Conservation (phyloP, 1,140 invertebrate species). For the Drosophila bipectinata region DNA sequence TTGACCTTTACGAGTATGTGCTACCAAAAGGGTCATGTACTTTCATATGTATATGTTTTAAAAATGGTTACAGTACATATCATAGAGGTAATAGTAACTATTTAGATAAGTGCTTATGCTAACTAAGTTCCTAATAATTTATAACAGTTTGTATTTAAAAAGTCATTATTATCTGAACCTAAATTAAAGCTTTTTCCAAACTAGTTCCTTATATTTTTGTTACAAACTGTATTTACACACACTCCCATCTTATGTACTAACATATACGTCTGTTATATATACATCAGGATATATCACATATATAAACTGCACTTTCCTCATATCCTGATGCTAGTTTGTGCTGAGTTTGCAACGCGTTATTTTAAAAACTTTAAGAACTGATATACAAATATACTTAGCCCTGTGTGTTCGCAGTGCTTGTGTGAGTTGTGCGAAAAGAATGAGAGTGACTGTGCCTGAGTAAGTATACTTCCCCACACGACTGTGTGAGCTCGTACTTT, state of each 20-base stretch:
- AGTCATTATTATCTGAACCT: not conserved
- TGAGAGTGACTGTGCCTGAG: not conserved
- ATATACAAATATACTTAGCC: conserved; percentile 36
- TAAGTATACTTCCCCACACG: conserved; percentile 17
- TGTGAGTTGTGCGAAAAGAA: not conserved
- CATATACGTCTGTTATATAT: not conserved
- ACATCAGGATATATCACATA: conserved; percentile 9
- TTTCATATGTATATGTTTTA: conserved; percentile 5
- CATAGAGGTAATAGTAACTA: not conserved
- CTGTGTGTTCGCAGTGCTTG: not conserved
- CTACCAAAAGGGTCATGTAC: conserved; percentile 25
- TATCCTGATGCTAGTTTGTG: conserved; percentile 57
- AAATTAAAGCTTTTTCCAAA: not conserved
- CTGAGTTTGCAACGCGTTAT: conserved; percentile 57
- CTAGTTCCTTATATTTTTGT: not conserved
- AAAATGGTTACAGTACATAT: not conserved
- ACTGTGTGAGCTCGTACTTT: conserved; percentile 10
- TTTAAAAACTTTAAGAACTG: conserved; percentile 60
- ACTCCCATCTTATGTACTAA: conserved; percentile 1
- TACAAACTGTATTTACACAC: not conserved
- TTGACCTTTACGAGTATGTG: conserved; percentile 69
- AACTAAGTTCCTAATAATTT: no score
- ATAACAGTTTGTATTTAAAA: no score
- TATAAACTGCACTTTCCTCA: conserved; percentile 61
- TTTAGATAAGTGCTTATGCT: no score